A percentile compares a stretch with the other conserved stretches of the same genome.
These are phyloP conservation scores for Caenorhabditis afra DNA, from an alignment of 2,888 invertebrate species.

Conservation along the genomic window DNA sequence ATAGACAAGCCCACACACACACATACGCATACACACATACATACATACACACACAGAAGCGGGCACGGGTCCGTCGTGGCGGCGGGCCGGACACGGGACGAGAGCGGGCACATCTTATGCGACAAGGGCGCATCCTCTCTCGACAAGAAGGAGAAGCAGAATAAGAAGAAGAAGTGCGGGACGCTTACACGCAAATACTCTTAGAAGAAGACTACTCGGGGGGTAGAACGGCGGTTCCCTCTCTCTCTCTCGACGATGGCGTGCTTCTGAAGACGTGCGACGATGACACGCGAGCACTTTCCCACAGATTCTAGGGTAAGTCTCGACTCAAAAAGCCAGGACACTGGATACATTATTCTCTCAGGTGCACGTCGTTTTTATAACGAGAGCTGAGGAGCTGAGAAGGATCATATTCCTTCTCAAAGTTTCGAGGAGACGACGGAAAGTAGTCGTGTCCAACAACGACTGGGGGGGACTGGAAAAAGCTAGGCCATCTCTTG, in stretches of 20 bases:
- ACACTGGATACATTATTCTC: too few relatives aligned
- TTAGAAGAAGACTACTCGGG: constrained; percentile 7
- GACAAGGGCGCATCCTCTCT: constrained; percentile 49
- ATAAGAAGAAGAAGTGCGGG: constrained; percentile 22
- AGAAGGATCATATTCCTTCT: constrained; percentile 54
- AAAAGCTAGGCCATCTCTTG: neutral
- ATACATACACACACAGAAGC: constrained; percentile 26
- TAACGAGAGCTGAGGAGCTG: too few relatives aligned
- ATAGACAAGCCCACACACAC: constrained; percentile 56
- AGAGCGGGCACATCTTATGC: constrained; percentile 53
- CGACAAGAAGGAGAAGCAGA: constrained; percentile 43
- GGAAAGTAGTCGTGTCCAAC: too few relatives aligned
- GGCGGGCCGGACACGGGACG: constrained; percentile 4
- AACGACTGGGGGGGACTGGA: neutral
- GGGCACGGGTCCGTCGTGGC: too few relatives aligned
- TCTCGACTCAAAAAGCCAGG: too few relatives aligned
- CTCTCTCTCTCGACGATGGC: too few relatives aligned
- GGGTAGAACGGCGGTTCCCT: too few relatives aligned
- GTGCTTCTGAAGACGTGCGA: too few relatives aligned
- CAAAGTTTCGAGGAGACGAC: constrained; percentile 19
- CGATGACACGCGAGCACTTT: too few relatives aligned
- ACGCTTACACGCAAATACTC: constrained; percentile 47
- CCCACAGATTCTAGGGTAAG: too few relatives aligned
- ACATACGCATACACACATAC: constrained; percentile 40
- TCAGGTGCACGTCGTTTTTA: too few relatives aligned